These are phyloP conservation scores for Zaprionus camerounensis DNA, from an alignment of 1,140 invertebrate species.

Conservation along the genomic window DNA sequence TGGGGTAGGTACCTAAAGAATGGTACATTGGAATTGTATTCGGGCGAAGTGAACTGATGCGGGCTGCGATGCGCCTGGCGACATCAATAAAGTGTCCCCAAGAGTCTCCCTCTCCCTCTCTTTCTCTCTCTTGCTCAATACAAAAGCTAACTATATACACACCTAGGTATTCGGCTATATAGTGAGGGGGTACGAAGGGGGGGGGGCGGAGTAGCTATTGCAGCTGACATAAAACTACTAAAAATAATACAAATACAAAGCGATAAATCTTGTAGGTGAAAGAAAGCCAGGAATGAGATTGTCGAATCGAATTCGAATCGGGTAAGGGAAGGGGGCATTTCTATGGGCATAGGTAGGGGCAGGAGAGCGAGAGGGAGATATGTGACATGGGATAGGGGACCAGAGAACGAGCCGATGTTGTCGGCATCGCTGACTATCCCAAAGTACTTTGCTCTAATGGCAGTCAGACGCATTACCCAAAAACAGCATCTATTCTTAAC, in stretches of 20 bases:
- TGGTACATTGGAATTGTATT: conserved; percentile 29
- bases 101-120: neutral
- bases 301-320: conserved; percentile 12
- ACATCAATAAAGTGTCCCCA: conserved; percentile 38
- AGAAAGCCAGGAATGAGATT: conserved; percentile 56
- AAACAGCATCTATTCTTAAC: conserved; percentile 56
- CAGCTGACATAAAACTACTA: conserved; percentile 76
- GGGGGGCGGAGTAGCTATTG: conserved; percentile 27
- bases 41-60: conserved; percentile 24
- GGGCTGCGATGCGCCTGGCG: conserved; percentile 8
- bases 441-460: conserved; percentile 79
- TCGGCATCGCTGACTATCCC: conserved; percentile 48
- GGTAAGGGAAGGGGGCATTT: neutral
- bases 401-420: neutral
- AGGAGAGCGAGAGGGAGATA: conserved; percentile 8
- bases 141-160: conserved; percentile 42
- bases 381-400: conserved; percentile 1
- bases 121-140: neutral
- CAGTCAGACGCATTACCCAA: conserved; percentile 73
- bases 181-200: neutral
- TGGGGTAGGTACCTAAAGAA: neutral
- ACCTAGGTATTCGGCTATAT: neutral
- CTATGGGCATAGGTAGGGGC: neutral
- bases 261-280: conserved; percentile 83
- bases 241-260: conserved; percentile 84